Percentiles rank a stretch among this genome's conserved stretches.
These are phyloP conservation scores for Trachythela sp. DNA, from an alignment of 64 coral and sea anemone species.

Conservation along the genomic window DNA sequence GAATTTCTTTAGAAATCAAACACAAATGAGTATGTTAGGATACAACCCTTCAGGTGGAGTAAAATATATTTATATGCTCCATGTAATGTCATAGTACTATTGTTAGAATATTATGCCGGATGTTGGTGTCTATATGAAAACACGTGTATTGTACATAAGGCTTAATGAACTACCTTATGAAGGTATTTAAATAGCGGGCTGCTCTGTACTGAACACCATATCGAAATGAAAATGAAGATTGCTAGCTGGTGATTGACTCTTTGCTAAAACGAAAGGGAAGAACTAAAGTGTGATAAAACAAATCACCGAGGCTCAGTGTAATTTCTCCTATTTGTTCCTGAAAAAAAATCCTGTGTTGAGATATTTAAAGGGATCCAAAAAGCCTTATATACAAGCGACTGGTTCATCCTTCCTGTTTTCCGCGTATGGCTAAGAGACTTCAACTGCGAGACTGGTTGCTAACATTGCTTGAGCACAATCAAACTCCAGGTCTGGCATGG, in stretches of 20 bases:
- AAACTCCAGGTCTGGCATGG: background rate
- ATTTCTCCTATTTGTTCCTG: no score
- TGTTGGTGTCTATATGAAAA: background rate
- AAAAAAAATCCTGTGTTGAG: no score
- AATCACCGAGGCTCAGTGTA: no score
- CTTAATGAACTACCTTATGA: background rate
- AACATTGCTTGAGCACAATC: background rate
- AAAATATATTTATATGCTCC: background rate
- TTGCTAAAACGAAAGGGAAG: no score
- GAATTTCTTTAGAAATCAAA: background rate
- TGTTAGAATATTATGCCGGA: background rate
- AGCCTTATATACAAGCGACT: no score
- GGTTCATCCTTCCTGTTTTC: background rate
- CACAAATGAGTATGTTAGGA: background rate
- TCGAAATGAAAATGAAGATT: background rate
- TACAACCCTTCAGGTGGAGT: background rate
- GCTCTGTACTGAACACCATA: background rate
- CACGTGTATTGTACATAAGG: background rate
- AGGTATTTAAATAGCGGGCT: background rate
- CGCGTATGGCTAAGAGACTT: background rate
- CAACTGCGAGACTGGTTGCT: constrained; percentile 2
- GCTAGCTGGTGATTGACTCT: background rate
- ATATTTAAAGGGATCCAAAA: no score
- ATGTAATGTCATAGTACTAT: background rate
- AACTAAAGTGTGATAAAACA: no score